These are phyloP conservation scores for Heliconius ethilla DNA, from an alignment of 2,888 invertebrate genomes.

Conservation along the genomic window DNA sequence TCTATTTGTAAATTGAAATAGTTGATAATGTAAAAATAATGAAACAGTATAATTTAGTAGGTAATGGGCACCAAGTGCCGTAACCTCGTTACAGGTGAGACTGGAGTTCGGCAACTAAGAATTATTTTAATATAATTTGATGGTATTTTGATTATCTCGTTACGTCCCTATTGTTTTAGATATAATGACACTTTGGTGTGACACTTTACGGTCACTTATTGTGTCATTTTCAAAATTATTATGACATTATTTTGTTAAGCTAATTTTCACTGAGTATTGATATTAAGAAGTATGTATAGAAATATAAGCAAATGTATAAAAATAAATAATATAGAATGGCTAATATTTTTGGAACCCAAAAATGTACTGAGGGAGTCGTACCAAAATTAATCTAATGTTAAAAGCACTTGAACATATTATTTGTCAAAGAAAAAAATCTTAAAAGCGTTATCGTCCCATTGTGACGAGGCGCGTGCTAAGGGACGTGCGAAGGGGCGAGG, in stretches of 20 bases:
- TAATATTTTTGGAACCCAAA: not conserved
- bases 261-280: not conserved
- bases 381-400: not conserved
- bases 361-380: not conserved
- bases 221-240: not conserved
- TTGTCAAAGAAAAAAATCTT: conserved; percentile 21
- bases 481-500: conserved; percentile 27
- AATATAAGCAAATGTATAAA: not conserved
- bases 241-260: not conserved
- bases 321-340: not conserved
- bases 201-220: not conserved
- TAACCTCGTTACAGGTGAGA: conserved; percentile 10
- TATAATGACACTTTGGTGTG: conserved; percentile 27
- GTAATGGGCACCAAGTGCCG: conserved; percentile 16
- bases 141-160: conserved; percentile 45
- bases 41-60: not conserved
- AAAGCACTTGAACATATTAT: conserved; percentile 7
- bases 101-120: conserved; percentile 1
- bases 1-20: not conserved
- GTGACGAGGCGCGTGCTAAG: conserved; percentile 9
- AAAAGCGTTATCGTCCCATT: conserved; percentile 18
- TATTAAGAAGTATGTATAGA: not conserved
- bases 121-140: conserved; percentile 41
- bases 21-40: not conserved
- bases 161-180: conserved; percentile 40